These are phyloP conservation scores for Diabrotica balteata DNA, from an alignment of 2,888 invertebrate genomes.

Conservation along the genomic window DNA sequence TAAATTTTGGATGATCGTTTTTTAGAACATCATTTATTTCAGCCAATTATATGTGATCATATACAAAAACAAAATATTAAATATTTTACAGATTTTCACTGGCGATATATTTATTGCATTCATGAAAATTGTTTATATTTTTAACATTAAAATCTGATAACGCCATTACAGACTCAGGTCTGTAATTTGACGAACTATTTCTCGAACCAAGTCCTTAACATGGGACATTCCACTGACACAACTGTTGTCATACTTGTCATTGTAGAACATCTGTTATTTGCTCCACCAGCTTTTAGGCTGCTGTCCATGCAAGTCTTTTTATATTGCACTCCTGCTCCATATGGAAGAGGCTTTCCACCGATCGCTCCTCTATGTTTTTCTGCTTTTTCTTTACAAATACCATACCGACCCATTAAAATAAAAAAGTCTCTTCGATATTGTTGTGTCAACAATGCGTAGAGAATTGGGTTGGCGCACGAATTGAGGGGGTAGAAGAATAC, in stretches of 20 bases:
- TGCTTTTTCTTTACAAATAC: constrained; percentile 59
- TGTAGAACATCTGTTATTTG: constrained; percentile 54
- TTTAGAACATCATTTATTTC: too few species aligned
- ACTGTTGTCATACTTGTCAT: constrained; percentile 57
- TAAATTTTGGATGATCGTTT: too few species aligned
- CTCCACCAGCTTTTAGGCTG: constrained; percentile 45
- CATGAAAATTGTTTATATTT: constrained; percentile 46
- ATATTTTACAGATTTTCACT: constrained; percentile 50
- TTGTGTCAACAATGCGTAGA: constrained; percentile 72
- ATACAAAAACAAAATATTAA: not conserved
- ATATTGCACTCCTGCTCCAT: constrained; percentile 55
- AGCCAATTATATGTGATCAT: too few species aligned
- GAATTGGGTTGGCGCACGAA: constrained; percentile 73
- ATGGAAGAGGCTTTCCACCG: constrained; percentile 57
- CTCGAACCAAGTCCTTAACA: constrained; percentile 50
- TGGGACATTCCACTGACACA: constrained; percentile 57
- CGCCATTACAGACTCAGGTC: constrained; percentile 48
- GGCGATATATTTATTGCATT: constrained; percentile 46
- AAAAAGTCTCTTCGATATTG: constrained; percentile 69
- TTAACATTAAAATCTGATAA: constrained; percentile 51
- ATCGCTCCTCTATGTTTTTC: constrained; percentile 61
- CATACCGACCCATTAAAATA: constrained; percentile 63
- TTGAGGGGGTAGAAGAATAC: constrained; percentile 76
- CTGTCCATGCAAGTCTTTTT: constrained; percentile 38
- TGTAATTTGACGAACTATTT: constrained; percentile 45